Evolutionary conservation across 2,888 invertebrate genomes (phyloP), one percentile per base, ranked within the genome.

Genomic region (Epinotia nisella): DNA sequence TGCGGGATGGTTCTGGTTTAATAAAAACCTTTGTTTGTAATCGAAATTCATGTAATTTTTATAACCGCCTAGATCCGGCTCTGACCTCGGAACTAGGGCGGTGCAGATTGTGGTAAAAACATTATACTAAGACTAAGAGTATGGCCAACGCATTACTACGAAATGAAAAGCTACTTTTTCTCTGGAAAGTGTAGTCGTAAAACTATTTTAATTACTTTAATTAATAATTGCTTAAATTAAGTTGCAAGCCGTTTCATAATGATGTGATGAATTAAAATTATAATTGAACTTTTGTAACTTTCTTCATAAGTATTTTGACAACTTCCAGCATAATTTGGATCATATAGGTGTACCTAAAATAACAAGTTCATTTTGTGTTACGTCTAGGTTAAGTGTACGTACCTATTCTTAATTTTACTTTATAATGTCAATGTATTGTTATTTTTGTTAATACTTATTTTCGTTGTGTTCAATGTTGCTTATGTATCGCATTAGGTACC

Each of bases 41-140:
- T 35, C 35, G 9, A 35, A 9, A 35, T 35, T 35, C 1, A 35
- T 35, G 35, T 35, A 7, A 35, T 35, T 9, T 9, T 35, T 35
- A 7, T 35, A 35, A 29, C 29, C 7, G 29, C 29, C 29, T 29
- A 29, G 29, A 29, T 29, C 29, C 55, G 21, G n/a, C 11, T 10
- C 35, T 17, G 39, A 17, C 35, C 60, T 58, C 61, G 39, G 24
- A 70, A 55, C 53, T 61, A 55, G 61, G 55, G 17, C 58, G 58
- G 67, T 24, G 53, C 41, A 55, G 21, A 24, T 17, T 41, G 49
- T 21, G 21, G 39, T 51, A 60, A 49, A 51, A 17, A 49, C 60
- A 59, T 59, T 69, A 49, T n/a, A n/a, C n/a, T n/a, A n/a, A n/a
- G n/a, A n/a, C 51, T 64, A 39, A 29, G n/a, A 39, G n/a, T 35